Base-by-base conservation (phyloP, 2,888 invertebrate species). In the Drosophila silvestris region DNA sequence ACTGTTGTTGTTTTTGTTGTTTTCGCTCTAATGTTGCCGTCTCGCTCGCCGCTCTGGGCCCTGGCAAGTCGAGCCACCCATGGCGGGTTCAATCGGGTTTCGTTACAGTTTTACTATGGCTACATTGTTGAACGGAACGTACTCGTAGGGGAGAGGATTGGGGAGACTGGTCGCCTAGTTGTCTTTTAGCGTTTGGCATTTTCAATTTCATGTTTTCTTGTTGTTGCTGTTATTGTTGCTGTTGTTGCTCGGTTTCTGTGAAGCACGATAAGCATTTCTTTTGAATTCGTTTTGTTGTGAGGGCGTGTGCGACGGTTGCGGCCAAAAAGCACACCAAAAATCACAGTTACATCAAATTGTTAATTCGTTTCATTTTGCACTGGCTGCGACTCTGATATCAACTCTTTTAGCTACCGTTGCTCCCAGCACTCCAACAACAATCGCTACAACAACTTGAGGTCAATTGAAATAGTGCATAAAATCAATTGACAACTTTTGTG, bases 381-480 rank as follows among this genome's bases (percentile, higher is more conserved):
- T 85, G 89, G 60, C 90, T 84, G 57, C 70, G 67, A 71, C 81
- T 83, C 64, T 62, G 81, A 61, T 80, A 85, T 71, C 67, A 74
- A 56, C 41, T 80, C 61, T 60, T 89, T 62, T 80, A 77, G 85
- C 77, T 89, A 79, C 88, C 83, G 88, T 85, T 85, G 90, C 88
- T 79, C 26, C 53, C 53, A 81, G 79, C 77, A 74, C 65, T 70
- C 62, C 52, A 62, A 51, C 51, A 57, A 65, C 82, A 73, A 69
- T 67, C 39, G 70, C 73, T 30, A 52, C 74, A 54, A 65, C 69
- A 60, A 63, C 76, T 72, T 79, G 84, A 90, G 86, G 86, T 87
- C 86, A 86, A 84, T 86, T 65, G 84, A 91, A 92, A 80, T 92
- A 90, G 90, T 90, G 91, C 91, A 91, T 81, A 92, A 92, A 91